These are phyloP conservation scores for Gadus chalcogrammus DNA, from an alignment of 2,113 vertebrate species.

Conservation along the genomic window DNA sequence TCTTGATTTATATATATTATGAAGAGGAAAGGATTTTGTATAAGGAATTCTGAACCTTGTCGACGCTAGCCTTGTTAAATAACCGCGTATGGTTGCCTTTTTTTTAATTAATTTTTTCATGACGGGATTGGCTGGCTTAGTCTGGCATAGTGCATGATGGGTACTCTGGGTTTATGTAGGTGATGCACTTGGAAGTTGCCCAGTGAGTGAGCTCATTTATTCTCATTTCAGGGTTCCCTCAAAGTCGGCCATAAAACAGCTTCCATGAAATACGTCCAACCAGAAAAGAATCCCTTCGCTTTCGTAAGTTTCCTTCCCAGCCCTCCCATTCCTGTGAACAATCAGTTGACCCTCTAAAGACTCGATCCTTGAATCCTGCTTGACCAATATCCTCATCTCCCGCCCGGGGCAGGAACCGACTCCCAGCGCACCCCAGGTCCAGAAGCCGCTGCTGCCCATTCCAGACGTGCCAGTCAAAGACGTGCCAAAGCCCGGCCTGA, in stretches of 20 bases:
- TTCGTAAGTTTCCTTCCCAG: too few relatives aligned
- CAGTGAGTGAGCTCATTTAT: conserved; percentile 35
- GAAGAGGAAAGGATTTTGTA: neutral
- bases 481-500: conserved; percentile 36
- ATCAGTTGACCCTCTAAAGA: neutral
- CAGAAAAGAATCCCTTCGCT: conserved; percentile 42
- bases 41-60: too few relatives aligned
- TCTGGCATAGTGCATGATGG: conserved; percentile 63
- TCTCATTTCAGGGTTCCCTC: conserved; percentile 85
- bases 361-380: too few relatives aligned
- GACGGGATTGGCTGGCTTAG: conserved; percentile 32
- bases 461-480: conserved; percentile 45
- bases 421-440: conserved; percentile 67
- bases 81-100: conserved; percentile 24
- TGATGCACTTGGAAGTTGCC: neutral
- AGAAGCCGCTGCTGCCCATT: conserved; percentile 61
- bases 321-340: neutral
- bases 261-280: conserved; percentile 83
- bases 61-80: conserved; percentile 20
- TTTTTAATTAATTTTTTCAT: conserved; percentile 28
- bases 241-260: conserved; percentile 87
- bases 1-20: neutral
- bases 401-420: conserved; percentile 66
- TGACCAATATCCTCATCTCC: conserved; percentile 1
- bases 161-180: conserved; percentile 44